Conservation (phyloP, 1,140 invertebrate species). For the Zaprionus vittiger region DNA sequence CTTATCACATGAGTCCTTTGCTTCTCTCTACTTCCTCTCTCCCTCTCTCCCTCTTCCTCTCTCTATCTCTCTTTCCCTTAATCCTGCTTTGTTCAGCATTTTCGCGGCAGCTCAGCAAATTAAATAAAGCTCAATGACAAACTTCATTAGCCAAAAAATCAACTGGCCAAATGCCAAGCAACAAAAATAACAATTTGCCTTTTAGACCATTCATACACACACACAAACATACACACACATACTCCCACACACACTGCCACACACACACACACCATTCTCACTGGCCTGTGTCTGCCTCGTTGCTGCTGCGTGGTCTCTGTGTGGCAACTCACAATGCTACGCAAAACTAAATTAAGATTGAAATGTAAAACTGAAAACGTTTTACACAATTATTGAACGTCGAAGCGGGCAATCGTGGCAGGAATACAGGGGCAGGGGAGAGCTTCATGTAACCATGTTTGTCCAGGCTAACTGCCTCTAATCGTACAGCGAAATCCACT, state of each 20-base stretch:
- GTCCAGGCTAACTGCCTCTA: conserved; percentile 53
- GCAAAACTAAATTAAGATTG: conserved; percentile 84
- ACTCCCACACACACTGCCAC: background rate
- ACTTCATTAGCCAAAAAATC: conserved; percentile 82
- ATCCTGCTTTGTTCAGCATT: background rate
- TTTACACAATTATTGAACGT: conserved; percentile 83
- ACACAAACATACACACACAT: background rate
- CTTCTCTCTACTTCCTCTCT: too few species aligned
- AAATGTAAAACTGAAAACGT: conserved; percentile 84
- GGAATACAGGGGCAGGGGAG: background rate
- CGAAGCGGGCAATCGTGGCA: conserved; percentile 27
- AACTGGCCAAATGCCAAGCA: conserved; percentile 74
- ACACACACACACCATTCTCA: background rate
- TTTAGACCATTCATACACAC: background rate
- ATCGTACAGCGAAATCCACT: conserved; percentile 80
- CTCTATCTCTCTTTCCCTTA: background rate
- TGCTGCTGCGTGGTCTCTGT: background rate
- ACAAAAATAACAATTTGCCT: conserved; percentile 77
- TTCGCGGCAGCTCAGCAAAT: conserved; percentile 67
- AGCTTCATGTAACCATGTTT: background rate
- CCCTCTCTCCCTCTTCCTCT: background rate
- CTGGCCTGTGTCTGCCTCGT: background rate
- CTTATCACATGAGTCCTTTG: background rate
- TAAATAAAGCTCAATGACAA: conserved; percentile 83
- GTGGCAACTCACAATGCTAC: conserved; percentile 45